Evolutionary conservation across 2,113 vertebrate genomes (phyloP).

Genomic region (Cololabis saira): DNA sequence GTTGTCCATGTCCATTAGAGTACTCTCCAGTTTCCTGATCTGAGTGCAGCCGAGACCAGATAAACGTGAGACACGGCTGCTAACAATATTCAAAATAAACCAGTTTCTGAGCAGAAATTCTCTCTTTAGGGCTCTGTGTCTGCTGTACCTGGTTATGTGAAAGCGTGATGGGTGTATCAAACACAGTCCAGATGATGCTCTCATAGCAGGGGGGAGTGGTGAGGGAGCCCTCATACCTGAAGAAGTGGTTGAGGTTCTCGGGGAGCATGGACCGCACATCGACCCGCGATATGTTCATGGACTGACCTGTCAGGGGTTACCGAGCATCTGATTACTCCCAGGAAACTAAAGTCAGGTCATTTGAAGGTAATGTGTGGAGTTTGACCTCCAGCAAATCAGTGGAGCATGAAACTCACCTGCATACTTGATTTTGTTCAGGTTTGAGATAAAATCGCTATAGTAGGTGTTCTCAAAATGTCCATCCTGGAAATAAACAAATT

Average conservation of each 20-base stretch:
- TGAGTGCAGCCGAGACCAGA: not conserved
- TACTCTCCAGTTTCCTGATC: conserved; percentile 87
- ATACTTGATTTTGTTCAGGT: conserved; percentile 83
- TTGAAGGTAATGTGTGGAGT: not conserved
- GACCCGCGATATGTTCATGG: conserved; percentile 79
- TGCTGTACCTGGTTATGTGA: conserved; percentile 86
- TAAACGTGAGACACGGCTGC: rapidly evolving
- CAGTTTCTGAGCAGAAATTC: no score
- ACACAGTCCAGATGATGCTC: conserved; percentile 90
- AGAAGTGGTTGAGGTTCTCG: conserved; percentile 87
- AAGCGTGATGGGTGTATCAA: conserved; percentile 84
- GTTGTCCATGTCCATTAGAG: conserved; percentile 86
- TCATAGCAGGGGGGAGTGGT: conserved; percentile 91
- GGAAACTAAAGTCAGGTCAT: rapidly evolving
- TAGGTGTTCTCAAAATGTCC: conserved; percentile 90
- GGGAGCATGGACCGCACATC: conserved; percentile 88
- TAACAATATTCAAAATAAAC: not conserved
- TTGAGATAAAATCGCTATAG: conserved; percentile 89
- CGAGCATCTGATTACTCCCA: not conserved
- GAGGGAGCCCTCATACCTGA: conserved; percentile 88
- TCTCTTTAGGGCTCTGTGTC: no score
- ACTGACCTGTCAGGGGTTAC: conserved; percentile 77
- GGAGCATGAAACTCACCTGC: conserved; percentile 79
- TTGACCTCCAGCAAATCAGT: not conserved
- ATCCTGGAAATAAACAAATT: conserved; percentile 76